Conservation (phyloP, 2,113 vertebrate genomes). For the Cygnus atratus region DNA sequence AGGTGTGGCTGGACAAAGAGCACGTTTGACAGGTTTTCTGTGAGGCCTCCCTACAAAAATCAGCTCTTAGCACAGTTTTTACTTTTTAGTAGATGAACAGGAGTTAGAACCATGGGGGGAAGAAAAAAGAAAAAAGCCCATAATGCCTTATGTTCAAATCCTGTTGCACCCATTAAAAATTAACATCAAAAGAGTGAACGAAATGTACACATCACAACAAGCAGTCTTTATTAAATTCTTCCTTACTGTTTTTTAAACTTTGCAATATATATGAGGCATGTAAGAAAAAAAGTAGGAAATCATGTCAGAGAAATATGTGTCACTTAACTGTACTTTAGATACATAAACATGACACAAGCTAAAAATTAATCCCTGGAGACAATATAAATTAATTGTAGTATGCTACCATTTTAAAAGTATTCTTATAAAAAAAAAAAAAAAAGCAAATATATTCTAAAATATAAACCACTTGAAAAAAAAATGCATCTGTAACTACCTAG, state of each 20-base stretch:
- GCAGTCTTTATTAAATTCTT: background rate
- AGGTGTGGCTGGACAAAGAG: background rate
- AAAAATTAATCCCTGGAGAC: background rate
- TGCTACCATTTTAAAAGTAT: background rate
- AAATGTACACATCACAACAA: rapidly evolving
- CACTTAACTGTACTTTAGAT: background rate
- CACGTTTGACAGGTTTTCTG: background rate
- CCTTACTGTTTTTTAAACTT: background rate
- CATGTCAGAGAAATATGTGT: background rate
- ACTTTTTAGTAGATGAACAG: background rate
- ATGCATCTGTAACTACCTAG: background rate
- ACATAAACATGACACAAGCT: background rate
- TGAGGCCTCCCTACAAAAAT: background rate
- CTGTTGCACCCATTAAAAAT: background rate
- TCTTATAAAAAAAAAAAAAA: background rate
- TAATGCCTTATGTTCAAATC: background rate
- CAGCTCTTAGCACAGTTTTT: background rate
- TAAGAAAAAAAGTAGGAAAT: background rate
- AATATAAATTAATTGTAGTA: background rate
- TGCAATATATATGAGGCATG: background rate
- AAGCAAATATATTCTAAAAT: background rate
- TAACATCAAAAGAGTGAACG: background rate
- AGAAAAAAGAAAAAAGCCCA: background rate
- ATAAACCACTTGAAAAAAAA: background rate
- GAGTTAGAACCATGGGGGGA: background rate